A percentile compares a stretch with the other conserved stretches of the same genome.
Conservation (phyloP, 2,888 invertebrate species). For the Blastobasis lacticolella region DNA sequence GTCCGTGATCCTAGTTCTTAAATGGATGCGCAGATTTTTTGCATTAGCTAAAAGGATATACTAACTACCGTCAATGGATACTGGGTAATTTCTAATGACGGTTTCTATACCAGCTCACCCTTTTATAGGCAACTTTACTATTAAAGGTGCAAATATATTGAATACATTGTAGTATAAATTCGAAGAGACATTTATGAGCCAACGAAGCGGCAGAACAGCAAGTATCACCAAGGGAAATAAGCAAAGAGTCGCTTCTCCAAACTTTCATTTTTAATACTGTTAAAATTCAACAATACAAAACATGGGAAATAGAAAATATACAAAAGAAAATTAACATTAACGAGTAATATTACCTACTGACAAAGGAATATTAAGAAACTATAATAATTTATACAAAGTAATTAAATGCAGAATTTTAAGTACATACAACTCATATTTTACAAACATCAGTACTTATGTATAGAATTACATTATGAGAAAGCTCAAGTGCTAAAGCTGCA, state of each 20-base stretch:
- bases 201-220: too few relatives aligned
- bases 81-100: too few relatives aligned
- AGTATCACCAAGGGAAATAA: slow-evolving; percentile 10
- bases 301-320: slow-evolving; percentile 53
- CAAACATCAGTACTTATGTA: slow-evolving; percentile 3
- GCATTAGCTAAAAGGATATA: too few relatives aligned
- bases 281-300: slow-evolving; percentile 71
- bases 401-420: slow-evolving; percentile 32
- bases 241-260: slow-evolving; percentile 11
- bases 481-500: slow-evolving; percentile 13
- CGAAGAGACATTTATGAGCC: too few relatives aligned
- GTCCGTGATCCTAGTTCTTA: too few relatives aligned
- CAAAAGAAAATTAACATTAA: slow-evolving; percentile 41
- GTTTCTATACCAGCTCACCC: too few relatives aligned
- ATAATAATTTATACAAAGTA: slow-evolving; percentile 8
- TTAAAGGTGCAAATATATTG: too few relatives aligned
- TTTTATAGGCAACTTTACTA: too few relatives aligned
- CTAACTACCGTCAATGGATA: too few relatives aligned
- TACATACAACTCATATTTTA: slow-evolving; percentile 20
- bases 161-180: too few relatives aligned
- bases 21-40: too few relatives aligned
- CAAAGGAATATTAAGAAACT: neutral
- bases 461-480: slow-evolving; percentile 7
- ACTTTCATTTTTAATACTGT: slow-evolving; percentile 62
- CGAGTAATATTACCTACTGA: slow-evolving; percentile 25